Base-by-base conservation (phyloP, 1,140 invertebrate genomes). In the Drosophila mayri region DNA sequence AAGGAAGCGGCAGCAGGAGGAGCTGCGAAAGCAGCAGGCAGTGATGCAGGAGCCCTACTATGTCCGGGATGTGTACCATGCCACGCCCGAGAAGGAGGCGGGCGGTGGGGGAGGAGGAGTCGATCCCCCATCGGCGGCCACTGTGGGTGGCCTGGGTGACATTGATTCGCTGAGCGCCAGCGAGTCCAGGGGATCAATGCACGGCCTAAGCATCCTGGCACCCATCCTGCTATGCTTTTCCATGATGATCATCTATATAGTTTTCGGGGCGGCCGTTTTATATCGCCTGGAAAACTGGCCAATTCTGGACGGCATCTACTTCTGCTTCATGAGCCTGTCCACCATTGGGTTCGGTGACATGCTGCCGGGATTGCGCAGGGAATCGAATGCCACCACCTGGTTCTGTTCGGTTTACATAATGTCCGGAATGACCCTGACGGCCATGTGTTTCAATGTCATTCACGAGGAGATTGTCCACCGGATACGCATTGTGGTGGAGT, bases 391-490 rank as follows among this genome's bases (percentile, higher is more conserved):
- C 47, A 91, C 91, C 61, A 94, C 97, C 46, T 97, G 97, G 97
- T 97, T 98, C 92, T 98, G 97, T 93, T 98, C 98, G 44, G 95
- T 99, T 74, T 99, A 99, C 93, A 97, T 99, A 64, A 96, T 99
- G 93, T 96, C 97, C 32, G 99, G 98, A 2, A 96, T 99, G 94
- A 97, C 98, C 0, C 93, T 99, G 38, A 98, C 98, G n/a, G 98
- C 98, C 32, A 99, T 99, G 98, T 99, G 98, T 81, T 99, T 99
- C 93, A 99, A 99, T 92, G 96, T 99, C 37, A 96, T 99, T 59
- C 98, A 99, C 93, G 98, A 99, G 91, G 98, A 99, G 92, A 96
- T 97, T 52, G 95, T 97, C 14, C 96, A 97, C 93, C 94, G 96
- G 63, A 93, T 97, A n/a, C 95, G 95, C 77, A 96, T 96, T 79